A percentile compares a stretch with the other conserved stretches of the same genome.
phyloP scores from a whole-genome alignment of 2,888 invertebrate species.

The Anthophora plumipes region DNA sequence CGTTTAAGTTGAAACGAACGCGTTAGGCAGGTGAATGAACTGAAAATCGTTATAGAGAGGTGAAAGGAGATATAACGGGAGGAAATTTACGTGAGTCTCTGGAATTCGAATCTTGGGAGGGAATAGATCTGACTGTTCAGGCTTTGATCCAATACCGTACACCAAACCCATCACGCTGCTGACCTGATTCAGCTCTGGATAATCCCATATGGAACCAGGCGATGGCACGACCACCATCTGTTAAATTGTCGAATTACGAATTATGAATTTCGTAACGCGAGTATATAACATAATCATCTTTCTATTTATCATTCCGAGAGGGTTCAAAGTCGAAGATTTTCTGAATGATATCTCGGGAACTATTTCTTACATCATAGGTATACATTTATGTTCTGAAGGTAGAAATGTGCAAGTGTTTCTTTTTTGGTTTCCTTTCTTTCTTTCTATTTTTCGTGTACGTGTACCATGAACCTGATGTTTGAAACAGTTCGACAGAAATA shows the following conservation, averaged over 20 bases:
- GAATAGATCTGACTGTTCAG: constrained; percentile 62
- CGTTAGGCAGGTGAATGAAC: constrained; percentile 5
- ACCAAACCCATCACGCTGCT: constrained; percentile 61
- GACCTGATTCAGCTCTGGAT: constrained; percentile 67
- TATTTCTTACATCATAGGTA: too few relatives aligned
- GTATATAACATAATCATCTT: background rate
- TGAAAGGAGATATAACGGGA: constrained; percentile 50
- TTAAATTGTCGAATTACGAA: constrained; percentile 9
- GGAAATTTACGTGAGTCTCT: constrained; percentile 56
- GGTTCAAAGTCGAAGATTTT: background rate
- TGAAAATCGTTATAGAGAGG: constrained; percentile 16
- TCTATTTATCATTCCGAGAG: background rate
- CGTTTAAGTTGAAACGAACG: background rate
- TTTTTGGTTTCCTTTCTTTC: too few relatives aligned
- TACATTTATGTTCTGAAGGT: too few relatives aligned
- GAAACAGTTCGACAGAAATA: background rate
- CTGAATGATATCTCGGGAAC: too few relatives aligned
- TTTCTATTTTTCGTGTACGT: too few relatives aligned
- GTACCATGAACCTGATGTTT: background rate
- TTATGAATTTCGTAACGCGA: background rate
- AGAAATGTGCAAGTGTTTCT: too few relatives aligned
- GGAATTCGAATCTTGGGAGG: constrained; percentile 70
- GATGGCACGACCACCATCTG: constrained; percentile 72
- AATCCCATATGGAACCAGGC: constrained; percentile 73
- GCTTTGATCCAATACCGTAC: constrained; percentile 62